These are phyloP conservation scores for Synanthedon formicaeformis DNA, from an alignment of 2,888 invertebrate species.

Conservation along the genomic window DNA sequence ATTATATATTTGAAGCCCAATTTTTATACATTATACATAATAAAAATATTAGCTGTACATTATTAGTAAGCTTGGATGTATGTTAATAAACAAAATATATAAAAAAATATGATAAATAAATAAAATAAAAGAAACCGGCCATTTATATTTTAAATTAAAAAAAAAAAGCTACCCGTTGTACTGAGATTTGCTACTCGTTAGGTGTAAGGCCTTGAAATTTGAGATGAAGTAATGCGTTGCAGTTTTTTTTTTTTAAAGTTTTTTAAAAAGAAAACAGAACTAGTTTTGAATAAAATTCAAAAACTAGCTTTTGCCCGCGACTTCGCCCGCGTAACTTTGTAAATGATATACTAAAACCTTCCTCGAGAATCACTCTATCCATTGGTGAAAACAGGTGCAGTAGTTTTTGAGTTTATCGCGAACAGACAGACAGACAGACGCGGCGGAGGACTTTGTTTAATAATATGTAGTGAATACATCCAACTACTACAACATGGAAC, in stretches of 20 bases:
- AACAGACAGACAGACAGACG: too few relatives aligned
- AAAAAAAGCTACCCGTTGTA: constrained; percentile 30
- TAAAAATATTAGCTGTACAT: constrained; percentile 38
- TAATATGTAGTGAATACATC: too few relatives aligned
- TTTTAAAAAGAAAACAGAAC: too few relatives aligned
- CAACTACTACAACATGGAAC: too few relatives aligned
- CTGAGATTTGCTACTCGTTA: constrained; percentile 31
- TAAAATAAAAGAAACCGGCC: constrained; percentile 57
- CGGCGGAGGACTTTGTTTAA: too few relatives aligned
- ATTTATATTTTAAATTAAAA: constrained; percentile 32
- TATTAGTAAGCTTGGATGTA: constrained; percentile 30
- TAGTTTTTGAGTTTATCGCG: too few relatives aligned
- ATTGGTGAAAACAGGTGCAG: too few relatives aligned
- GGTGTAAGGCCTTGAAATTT: constrained; percentile 30
- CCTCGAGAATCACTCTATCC: too few relatives aligned
- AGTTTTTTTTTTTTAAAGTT: not conserved
- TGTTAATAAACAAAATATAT: constrained; percentile 15
- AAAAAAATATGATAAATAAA: constrained; percentile 26
- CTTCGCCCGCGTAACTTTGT: too few relatives aligned
- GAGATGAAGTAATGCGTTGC: constrained; percentile 2
- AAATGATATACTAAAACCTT: too few relatives aligned
- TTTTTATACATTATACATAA: constrained; percentile 38
- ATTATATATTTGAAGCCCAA: constrained; percentile 1
- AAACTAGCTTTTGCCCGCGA: too few relatives aligned
- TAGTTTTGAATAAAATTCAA: too few relatives aligned